Evolutionary conservation across 2,888 invertebrate genomes (phyloP).

Genomic region (Habroteleia sp.): DNA sequence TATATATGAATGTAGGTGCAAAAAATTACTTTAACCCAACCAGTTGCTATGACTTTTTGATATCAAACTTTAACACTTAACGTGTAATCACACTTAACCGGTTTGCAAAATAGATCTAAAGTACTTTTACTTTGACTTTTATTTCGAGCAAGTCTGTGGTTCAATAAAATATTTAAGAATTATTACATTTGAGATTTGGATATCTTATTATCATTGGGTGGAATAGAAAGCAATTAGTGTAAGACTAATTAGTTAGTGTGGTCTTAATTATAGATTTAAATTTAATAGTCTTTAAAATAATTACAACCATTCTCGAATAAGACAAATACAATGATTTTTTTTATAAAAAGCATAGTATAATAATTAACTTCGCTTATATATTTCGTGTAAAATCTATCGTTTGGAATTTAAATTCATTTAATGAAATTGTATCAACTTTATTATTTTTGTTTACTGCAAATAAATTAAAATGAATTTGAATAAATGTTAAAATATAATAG

Average conservation of each 20-base stretch:
- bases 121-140: constrained; percentile 33
- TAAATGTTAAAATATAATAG: no score
- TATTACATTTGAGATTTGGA: constrained; percentile 13
- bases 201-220: constrained; percentile 1
- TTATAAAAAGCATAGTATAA: no score
- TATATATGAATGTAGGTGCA: constrained; percentile 8
- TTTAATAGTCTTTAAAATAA: background rate
- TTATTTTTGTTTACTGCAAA: no score
- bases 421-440: no score
- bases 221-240: constrained; percentile 22
- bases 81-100: constrained; percentile 19
- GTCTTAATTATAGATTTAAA: constrained; percentile 11
- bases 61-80: constrained; percentile 12
- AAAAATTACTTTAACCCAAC: constrained; percentile 15
- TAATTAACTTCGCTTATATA: no score
- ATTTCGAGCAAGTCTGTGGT: background rate
- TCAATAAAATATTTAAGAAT: constrained; percentile 8
- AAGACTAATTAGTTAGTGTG: constrained; percentile 19
- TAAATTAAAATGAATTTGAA: no score
- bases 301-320: no score
- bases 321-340: no score
- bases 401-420: no score
- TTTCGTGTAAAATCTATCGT: no score
- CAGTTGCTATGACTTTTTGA: constrained; percentile 10
- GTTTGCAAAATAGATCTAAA: constrained; percentile 18